A percentile compares a stretch with the other conserved stretches of the same genome.
Conservation (phyloP, 2,888 invertebrate genomes). For the Dynastes hyllus region DNA sequence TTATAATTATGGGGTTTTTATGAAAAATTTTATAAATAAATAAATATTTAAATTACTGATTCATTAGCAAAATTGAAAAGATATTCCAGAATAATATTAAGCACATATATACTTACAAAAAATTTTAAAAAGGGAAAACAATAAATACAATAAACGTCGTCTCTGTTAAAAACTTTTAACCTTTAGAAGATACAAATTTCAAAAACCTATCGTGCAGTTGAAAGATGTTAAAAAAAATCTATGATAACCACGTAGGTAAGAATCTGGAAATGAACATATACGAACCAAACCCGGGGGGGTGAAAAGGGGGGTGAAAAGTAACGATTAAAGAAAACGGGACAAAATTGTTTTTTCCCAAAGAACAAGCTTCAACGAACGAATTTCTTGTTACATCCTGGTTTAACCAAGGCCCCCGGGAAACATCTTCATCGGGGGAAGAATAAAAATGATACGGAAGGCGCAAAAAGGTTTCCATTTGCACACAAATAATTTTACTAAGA, state of each 20-base stretch:
- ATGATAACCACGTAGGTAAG: conserved; percentile 73
- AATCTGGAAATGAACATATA: conserved; percentile 84
- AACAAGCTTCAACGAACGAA: neutral
- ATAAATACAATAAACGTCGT: neutral
- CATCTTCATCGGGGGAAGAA: conserved; percentile 79
- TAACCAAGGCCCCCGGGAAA: conserved; percentile 85
- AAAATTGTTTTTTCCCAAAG: too few relatives aligned
- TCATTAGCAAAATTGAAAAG: too few relatives aligned
- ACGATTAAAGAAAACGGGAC: too few relatives aligned
- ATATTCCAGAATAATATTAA: too few relatives aligned
- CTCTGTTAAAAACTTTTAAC: neutral
- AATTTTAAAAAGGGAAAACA: neutral
- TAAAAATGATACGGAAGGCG: conserved; percentile 68
- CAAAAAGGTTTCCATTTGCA: conserved; percentile 88
- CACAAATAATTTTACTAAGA: conserved; percentile 93
- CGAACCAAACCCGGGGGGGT: too few relatives aligned
- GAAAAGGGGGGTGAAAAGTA: conserved; percentile 74
- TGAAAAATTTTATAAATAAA: too few relatives aligned
- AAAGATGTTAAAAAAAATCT: conserved; percentile 40
- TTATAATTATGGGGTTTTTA: too few relatives aligned
- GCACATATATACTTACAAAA: neutral
- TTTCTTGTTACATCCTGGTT: conserved; percentile 69
- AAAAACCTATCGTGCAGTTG: conserved; percentile 14
- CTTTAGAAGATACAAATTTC: neutral
- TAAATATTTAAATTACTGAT: too few relatives aligned